Percentiles rank a stretch among this genome's conserved stretches.
phyloP scores from a whole-genome alignment of 1,140 invertebrate genomes.

The Pinna nobilis region DNA sequence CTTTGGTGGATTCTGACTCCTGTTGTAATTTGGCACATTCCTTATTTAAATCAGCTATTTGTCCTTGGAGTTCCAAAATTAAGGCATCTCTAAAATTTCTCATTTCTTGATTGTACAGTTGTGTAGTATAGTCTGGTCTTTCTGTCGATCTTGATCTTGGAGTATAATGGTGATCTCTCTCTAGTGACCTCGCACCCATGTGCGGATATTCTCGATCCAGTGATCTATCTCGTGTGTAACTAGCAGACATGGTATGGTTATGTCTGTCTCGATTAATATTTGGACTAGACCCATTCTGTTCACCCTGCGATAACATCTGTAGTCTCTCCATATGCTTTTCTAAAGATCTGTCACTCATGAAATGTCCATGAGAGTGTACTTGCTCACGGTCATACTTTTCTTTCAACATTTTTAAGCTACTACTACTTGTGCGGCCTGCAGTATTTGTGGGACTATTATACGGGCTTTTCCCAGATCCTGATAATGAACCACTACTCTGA shows the following conservation, averaged over 20 bases:
- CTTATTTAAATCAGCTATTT: constrained; percentile 95
- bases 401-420: constrained; percentile 11
- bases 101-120: constrained; percentile 61
- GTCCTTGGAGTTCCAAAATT: constrained; percentile 93
- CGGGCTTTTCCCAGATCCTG: constrained; percentile 12
- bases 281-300: constrained; percentile 3
- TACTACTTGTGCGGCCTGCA: constrained; percentile 15
- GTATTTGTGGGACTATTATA: constrained; percentile 24
- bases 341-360: constrained; percentile 61
- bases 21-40: constrained; percentile 97
- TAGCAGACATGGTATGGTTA: constrained; percentile 29
- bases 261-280: not conserved
- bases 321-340: constrained; percentile 65
- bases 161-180: constrained; percentile 62
- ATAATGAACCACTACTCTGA: not conserved
- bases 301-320: constrained; percentile 44
- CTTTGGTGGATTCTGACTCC: constrained; percentile 97
- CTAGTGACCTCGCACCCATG: constrained; percentile 71
- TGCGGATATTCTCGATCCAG: constrained; percentile 71
- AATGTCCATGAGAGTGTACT: constrained; percentile 39
- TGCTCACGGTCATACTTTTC: constrained; percentile 29
- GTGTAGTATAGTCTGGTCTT: constrained; percentile 55
- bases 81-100: constrained; percentile 63
- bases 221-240: constrained; percentile 64
- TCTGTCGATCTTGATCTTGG: constrained; percentile 61